phyloP scores from a whole-genome alignment of 2,113 vertebrate species.

The Phylloscopus trochiloides region DNA sequence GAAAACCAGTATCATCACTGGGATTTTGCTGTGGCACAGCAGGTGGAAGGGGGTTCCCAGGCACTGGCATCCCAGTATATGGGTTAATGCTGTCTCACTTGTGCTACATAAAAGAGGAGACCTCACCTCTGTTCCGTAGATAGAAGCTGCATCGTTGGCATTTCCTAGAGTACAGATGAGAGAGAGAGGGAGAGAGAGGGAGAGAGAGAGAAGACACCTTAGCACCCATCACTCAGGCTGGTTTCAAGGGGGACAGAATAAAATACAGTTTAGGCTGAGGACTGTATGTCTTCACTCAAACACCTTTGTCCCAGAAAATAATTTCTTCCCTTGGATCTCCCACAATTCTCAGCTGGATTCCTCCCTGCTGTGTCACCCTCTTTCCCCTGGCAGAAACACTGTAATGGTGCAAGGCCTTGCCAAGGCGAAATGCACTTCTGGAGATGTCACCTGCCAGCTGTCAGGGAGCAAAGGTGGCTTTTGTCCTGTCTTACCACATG shows the following conservation, averaged over 20 bases:
- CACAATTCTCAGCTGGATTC: not conserved
- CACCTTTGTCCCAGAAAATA: not conserved
- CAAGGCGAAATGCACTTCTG: not conserved
- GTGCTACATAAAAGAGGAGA: not conserved
- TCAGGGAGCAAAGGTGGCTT: not conserved
- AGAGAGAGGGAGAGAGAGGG: not conserved
- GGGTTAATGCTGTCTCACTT: not conserved
- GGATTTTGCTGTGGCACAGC: not conserved
- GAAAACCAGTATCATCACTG: not conserved
- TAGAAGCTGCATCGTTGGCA: not conserved
- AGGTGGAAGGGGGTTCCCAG: not conserved
- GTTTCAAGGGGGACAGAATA: not conserved
- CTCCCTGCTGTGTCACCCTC: not conserved
- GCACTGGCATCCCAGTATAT: not conserved
- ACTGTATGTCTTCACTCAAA: not conserved
- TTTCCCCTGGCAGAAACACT: not conserved
- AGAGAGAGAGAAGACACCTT: not conserved
- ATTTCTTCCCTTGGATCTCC: not conserved
- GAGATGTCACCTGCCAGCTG: not conserved
- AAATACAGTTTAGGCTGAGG: not conserved
- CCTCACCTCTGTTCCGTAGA: slow-evolving; percentile 5
- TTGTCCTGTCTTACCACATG: not conserved
- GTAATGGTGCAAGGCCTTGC: not conserved
- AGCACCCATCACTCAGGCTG: not conserved
- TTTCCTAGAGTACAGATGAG: not conserved